Evolutionary conservation across 37 sponge, comb jelly and placozoan genomes (phyloP).

Genomic region (Ephydatia muelleri): DNA sequence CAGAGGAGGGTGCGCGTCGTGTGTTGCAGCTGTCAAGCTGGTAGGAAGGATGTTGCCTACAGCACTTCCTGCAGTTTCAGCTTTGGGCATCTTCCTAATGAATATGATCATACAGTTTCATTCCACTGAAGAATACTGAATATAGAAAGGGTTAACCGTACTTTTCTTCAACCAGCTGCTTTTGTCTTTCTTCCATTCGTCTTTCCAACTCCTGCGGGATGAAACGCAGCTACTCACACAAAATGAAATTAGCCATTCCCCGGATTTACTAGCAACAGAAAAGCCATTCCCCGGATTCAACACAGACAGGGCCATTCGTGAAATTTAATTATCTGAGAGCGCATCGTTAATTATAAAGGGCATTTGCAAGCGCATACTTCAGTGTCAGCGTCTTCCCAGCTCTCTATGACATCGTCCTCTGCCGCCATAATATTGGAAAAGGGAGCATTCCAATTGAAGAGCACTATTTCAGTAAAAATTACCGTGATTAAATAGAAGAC

Average conservation of each 20-base stretch:
- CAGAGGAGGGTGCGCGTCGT: conserved; percentile 35
- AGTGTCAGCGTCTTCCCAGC: conserved; percentile 76
- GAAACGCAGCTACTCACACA: not conserved
- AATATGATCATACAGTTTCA: not conserved
- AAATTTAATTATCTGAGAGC: no score
- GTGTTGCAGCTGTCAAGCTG: not conserved
- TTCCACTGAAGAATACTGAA: not conserved
- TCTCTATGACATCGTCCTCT: conserved; percentile 55
- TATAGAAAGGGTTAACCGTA: not conserved
- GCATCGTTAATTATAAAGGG: not conserved
- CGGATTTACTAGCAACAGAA: not conserved
- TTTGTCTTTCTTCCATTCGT: conserved; percentile 71
- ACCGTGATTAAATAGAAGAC: not conserved
- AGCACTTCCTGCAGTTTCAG: not conserved
- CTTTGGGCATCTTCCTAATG: conserved; percentile 19
- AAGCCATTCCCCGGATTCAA: not conserved
- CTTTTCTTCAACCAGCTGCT: conserved; percentile 25
- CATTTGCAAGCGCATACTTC: conserved; percentile 26
- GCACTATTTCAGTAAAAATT: not conserved
- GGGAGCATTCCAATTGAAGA: conserved; percentile 10
- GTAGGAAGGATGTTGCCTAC: not conserved
- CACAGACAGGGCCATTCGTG: not conserved
- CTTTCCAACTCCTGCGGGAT: conserved; percentile 51
- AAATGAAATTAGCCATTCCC: not conserved
- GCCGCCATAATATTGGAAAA: conserved; percentile 15